Evolutionary conservation across 1,140 invertebrate genomes (phyloP), one percentile per base, ranked within the genome.

Genomic region (Vanessa tameamea): DNA sequence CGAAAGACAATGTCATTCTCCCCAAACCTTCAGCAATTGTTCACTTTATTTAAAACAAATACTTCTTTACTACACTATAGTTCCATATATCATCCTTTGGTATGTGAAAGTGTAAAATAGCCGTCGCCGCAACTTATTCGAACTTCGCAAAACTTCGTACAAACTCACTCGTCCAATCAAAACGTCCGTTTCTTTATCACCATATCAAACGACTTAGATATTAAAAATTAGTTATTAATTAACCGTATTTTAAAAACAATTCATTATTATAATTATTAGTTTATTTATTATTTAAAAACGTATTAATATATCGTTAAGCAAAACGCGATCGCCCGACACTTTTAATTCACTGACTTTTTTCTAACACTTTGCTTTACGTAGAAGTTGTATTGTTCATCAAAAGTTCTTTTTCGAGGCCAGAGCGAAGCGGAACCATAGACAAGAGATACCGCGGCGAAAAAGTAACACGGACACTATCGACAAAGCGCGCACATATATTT

Each of bases 1-100:
- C 90, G 77, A 91, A 92, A 72, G 91, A 92, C 81, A 91, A 91
- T 91, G 91, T 92, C 91, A 92, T 92, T 88, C 86, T 91, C 84
- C 79, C 78, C 83, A 77, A 80, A 74, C 78, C 80, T 83, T 72
- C 65, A 67, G 65, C 75, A 76, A 79, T 82, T 81, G 78, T 61
- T 79, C 80, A 83, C 75, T 79, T 79, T 75, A 79, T 77, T 78
- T 75, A 47, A 78, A 76, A 76, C 26, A 73, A 79, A 75, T 73
- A 75, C 64, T 69, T 74, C 76, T 51, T 78, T 63, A 75, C 73
- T 79, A 82, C 77, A 78, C 78, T 78, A 75, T 78, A 66, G 78
- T 82, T 57, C 43, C 74, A 67, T 80, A 76, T 63, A 78, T 76
- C 82, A 81, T 85, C 53, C 76, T 80, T 78, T 20, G 43, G 51